Conservation (phyloP, 2,797 vertebrate genomes). For the Peromyscus attwateri region DNA sequence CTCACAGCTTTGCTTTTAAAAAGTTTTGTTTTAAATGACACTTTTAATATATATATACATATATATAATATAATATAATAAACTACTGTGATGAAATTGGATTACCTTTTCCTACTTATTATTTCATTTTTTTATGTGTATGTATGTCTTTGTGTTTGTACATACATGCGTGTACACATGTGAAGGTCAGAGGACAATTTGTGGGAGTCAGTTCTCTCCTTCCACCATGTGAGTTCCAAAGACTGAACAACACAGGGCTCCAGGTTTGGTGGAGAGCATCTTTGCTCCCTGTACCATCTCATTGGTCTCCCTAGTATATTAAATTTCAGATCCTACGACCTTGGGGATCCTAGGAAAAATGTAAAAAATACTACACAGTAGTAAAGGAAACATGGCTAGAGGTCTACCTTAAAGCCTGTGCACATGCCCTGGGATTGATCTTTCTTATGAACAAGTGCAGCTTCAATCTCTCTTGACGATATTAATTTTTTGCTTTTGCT, state of each 20-base stretch:
- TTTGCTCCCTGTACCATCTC: not conserved
- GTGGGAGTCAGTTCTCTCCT: not conserved
- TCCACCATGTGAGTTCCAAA: not conserved
- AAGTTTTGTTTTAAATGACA: not conserved
- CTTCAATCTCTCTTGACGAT: not conserved
- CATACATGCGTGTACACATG: not conserved
- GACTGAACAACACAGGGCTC: not conserved
- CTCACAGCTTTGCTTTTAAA: not conserved
- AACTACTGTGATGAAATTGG: not conserved
- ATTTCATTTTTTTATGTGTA: not conserved
- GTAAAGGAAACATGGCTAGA: not conserved
- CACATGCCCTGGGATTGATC: not conserved
- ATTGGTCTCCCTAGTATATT: not conserved
- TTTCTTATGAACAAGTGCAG: not conserved
- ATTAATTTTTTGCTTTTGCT: not conserved
- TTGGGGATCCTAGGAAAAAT: not conserved
- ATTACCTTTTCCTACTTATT: not conserved
- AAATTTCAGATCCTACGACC: not conserved
- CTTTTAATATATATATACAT: not conserved
- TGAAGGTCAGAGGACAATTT: not conserved
- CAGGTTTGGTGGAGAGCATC: not conserved
- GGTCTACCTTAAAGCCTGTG: not conserved
- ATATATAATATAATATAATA: too few relatives aligned
- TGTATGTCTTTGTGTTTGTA: not conserved
- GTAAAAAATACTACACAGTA: not conserved